phyloP scores from a whole-genome alignment of 1,140 invertebrate genomes.

The Euwallacea similis region DNA sequence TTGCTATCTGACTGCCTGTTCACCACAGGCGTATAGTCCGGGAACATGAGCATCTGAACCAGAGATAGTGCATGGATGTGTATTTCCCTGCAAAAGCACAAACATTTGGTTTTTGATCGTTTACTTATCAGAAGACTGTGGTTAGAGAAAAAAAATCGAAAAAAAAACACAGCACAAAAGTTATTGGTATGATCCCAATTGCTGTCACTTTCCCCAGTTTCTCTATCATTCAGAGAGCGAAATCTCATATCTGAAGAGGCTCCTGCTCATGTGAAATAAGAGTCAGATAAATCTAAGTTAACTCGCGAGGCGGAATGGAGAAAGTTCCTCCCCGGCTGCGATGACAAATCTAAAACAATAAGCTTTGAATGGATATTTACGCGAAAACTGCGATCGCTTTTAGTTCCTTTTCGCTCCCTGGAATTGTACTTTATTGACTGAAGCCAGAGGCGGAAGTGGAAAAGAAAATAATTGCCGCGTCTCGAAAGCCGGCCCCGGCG shows the following conservation, averaged over 20 bases:
- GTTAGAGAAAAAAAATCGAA: too few species aligned
- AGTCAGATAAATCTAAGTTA: constrained; percentile 51
- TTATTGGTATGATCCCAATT: too few species aligned
- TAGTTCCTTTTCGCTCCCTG: constrained; percentile 13
- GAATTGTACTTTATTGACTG: constrained; percentile 31
- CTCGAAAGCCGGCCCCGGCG: neutral
- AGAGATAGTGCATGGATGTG: too few species aligned
- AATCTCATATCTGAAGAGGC: constrained; percentile 42
- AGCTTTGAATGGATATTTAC: constrained; percentile 48
- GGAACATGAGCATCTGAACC: too few species aligned
- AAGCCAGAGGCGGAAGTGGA: constrained; percentile 11
- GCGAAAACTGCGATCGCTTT: constrained; percentile 28
- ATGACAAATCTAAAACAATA: constrained; percentile 50
- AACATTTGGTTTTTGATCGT: too few species aligned
- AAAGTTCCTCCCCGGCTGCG: constrained; percentile 31
- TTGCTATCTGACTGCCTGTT: too few species aligned
- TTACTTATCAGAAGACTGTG: too few species aligned
- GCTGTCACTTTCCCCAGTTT: too few species aligned
- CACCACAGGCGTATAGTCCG: too few species aligned
- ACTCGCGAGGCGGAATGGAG: constrained; percentile 38
- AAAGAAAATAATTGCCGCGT: constrained; percentile 25
- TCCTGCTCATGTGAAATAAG: constrained; percentile 50
- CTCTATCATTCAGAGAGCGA: too few species aligned
- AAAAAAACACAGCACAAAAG: too few species aligned
- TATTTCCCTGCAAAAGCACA: too few species aligned